A percentile compares a stretch with the other conserved stretches of the same genome.
These are phyloP conservation scores for Caenorhabditis briggsae DNA, from an alignment of 1,140 invertebrate species.

Conservation along the genomic window DNA sequence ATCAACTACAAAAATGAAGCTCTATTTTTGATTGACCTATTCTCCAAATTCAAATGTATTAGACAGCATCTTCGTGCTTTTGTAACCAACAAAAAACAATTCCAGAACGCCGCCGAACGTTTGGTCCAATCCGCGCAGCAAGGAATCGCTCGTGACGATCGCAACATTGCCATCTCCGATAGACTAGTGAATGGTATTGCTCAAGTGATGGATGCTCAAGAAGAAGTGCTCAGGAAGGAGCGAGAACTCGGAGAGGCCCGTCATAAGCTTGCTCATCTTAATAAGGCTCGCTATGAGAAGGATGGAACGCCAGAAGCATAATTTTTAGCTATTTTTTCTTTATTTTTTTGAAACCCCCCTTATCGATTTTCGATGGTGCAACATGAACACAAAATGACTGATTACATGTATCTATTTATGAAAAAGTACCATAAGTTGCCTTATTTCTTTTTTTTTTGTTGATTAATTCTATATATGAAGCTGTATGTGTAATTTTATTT, in stretches of 20 bases:
- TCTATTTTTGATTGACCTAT: too few species aligned
- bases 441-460: not conserved
- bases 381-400: not conserved
- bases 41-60: too few species aligned
- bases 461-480: not conserved
- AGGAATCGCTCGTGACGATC: constrained; percentile 90
- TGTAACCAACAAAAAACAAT: not conserved
- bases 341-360: not conserved
- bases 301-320: constrained; percentile 68
- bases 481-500: not conserved
- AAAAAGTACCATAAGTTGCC: not conserved
- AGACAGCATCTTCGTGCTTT: not conserved
- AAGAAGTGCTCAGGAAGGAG: constrained; percentile 91
- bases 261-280: constrained; percentile 83
- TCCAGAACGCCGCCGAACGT: constrained; percentile 92
- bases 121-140: constrained; percentile 93
- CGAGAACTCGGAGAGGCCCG: constrained; percentile 92
- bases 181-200: constrained; percentile 88
- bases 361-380: not conserved
- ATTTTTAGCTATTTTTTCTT: not conserved
- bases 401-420: not conserved
- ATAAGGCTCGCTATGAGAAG: constrained; percentile 79
- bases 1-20: too few species aligned
- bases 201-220: constrained; percentile 79
- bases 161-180: constrained; percentile 88